Evolutionary conservation across 2,888 invertebrate genomes (phyloP).

Genomic region (Caenorhabditis angaria): DNA sequence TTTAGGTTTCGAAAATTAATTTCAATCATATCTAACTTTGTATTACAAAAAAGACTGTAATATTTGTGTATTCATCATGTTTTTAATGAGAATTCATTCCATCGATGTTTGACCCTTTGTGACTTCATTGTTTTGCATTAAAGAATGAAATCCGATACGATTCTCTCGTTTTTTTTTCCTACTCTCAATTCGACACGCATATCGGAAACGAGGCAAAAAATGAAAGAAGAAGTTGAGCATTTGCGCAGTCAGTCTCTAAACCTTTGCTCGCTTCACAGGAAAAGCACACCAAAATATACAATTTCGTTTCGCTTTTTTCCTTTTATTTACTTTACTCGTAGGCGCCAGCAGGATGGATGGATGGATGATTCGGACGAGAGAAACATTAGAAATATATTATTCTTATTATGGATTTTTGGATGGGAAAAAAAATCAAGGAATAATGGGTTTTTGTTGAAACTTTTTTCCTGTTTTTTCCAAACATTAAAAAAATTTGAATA

Average conservation of each 20-base stretch:
- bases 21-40: too few relatives aligned
- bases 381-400: not conserved
- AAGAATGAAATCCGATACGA: too few relatives aligned
- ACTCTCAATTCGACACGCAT: not conserved
- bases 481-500: not conserved
- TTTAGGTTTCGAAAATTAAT: too few relatives aligned
- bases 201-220: not conserved
- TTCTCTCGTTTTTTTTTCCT: not conserved
- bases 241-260: not conserved
- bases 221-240: not conserved
- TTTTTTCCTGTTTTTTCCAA: not conserved
- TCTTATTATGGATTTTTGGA: not conserved
- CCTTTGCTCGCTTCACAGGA: not conserved
- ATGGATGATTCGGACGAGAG: too few relatives aligned
- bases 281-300: slow-evolving; percentile 1
- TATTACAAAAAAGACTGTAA: too few relatives aligned
- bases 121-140: too few relatives aligned
- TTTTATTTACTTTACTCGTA: slow-evolving; percentile 1
- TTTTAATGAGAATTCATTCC: not conserved
- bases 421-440: not conserved
- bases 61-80: too few relatives aligned
- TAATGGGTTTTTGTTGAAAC: not conserved
- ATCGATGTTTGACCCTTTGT: too few relatives aligned
- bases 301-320: not conserved
- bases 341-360: not conserved